Evolutionary conservation across 2,797 vertebrate species (phyloP).

Genomic region (Loris lydekkerianus): DNA sequence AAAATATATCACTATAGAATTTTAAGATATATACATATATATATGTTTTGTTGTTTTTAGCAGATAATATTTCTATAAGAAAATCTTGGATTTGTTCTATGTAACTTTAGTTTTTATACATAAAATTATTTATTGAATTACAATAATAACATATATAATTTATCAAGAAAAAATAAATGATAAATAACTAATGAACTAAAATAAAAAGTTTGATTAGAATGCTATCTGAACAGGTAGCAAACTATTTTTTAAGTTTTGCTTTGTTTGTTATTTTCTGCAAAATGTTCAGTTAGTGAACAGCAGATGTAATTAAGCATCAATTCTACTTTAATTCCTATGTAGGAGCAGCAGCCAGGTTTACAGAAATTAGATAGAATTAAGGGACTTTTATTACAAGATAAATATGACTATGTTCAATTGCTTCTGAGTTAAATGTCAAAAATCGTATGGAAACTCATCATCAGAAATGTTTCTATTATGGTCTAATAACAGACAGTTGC

Average conservation of each 20-base stretch:
- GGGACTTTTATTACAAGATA: neutral
- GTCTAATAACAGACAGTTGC: neutral
- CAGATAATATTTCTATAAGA: neutral
- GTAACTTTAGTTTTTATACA: neutral
- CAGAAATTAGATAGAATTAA: neutral
- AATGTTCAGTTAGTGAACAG: neutral
- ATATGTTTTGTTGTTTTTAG: neutral
- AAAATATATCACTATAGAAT: neutral
- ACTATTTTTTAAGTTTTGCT: neutral
- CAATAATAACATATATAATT: neutral
- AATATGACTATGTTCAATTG: neutral
- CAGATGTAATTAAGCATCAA: neutral
- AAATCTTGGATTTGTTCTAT: neutral
- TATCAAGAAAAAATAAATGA: constrained; percentile 27
- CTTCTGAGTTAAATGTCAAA: neutral
- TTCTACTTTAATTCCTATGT: neutral
- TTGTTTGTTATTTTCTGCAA: neutral
- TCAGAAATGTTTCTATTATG: neutral
- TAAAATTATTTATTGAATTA: neutral
- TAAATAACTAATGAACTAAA: neutral
- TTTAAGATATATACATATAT: neutral
- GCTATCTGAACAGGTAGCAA: neutral
- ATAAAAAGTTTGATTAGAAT: neutral
- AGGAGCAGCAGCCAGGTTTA: neutral
- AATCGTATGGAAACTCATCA: neutral